phyloP scores from a whole-genome alignment of 2,888 invertebrate species.

The Leptopilina syphax region DNA sequence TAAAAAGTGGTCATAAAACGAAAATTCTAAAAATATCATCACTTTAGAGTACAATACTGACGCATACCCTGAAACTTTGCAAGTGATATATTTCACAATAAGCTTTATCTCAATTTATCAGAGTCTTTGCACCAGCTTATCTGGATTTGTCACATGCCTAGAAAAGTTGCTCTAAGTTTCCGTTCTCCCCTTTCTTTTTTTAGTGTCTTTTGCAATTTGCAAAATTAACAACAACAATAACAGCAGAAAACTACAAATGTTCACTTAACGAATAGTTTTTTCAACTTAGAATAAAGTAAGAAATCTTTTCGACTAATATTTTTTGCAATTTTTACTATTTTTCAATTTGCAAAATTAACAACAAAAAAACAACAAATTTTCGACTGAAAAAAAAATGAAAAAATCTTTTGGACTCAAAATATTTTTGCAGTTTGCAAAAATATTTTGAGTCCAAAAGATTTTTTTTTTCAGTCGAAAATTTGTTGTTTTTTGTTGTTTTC shows the following conservation, averaged over 20 bases:
- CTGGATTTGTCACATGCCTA: conserved; percentile 65
- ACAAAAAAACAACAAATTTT: too few relatives aligned
- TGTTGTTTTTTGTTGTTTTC: too few relatives aligned
- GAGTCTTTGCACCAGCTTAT: conserved; percentile 66
- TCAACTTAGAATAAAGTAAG: too few relatives aligned
- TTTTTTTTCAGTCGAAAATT: too few relatives aligned
- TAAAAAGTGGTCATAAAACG: conserved; percentile 23
- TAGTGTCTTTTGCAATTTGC: not conserved
- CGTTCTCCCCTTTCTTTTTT: not conserved
- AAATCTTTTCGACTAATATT: too few relatives aligned
- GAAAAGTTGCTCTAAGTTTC: conserved; percentile 56
- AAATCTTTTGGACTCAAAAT: too few relatives aligned
- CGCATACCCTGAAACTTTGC: conserved; percentile 54
- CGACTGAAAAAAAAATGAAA: too few relatives aligned
- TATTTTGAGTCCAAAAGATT: too few relatives aligned
- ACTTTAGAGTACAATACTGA: conserved; percentile 27
- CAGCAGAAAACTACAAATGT: not conserved
- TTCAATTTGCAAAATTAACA: too few relatives aligned
- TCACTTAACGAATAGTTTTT: not conserved
- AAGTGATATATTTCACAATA: conserved; percentile 63
- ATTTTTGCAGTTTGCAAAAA: too few relatives aligned
- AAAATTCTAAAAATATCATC: conserved; percentile 32
- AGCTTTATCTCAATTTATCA: conserved; percentile 71
- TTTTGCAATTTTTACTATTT: too few relatives aligned
- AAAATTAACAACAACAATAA: not conserved